Evolutionary conservation across 2,113 vertebrate species (phyloP).

Genomic region (Electrona antarctica): DNA sequence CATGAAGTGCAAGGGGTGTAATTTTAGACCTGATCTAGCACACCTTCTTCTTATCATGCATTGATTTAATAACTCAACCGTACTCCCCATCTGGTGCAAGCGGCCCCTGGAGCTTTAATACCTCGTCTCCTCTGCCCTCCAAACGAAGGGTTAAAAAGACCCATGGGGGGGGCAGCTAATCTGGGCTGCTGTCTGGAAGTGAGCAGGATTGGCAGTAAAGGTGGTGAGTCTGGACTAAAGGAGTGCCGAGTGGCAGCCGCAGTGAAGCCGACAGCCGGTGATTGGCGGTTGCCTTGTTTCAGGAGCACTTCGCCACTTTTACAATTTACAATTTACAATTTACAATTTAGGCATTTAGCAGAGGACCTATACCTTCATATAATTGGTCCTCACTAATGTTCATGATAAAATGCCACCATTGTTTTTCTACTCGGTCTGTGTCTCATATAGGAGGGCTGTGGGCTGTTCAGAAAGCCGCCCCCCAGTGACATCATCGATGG

Average conservation of each 20-base stretch:
- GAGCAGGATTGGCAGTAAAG: conserved; percentile 36
- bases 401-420: too few species aligned
- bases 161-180: conserved; percentile 41
- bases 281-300: conserved; percentile 10
- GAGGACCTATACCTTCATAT: too few species aligned
- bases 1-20: conserved; percentile 21
- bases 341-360: too few species aligned
- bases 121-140: conserved; percentile 29
- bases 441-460: too few species aligned
- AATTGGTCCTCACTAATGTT: too few species aligned
- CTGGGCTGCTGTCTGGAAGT: conserved; percentile 28
- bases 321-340: too few species aligned
- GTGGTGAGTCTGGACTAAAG: conserved; percentile 4
- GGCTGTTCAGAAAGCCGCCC: too few species aligned
- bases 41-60: conserved; percentile 36
- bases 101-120: conserved; percentile 28
- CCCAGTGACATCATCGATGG: too few species aligned
- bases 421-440: too few species aligned
- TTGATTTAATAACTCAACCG: background rate
- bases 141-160: conserved; percentile 50
- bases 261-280: background rate
- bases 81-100: conserved; percentile 31
- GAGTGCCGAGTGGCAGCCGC: conserved; percentile 19
- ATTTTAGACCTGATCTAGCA: conserved; percentile 34
- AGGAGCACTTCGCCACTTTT: too few species aligned